Evolutionary conservation across 2,888 invertebrate species (phyloP).

Genomic region (Dasysyrphus tricinctus): DNA sequence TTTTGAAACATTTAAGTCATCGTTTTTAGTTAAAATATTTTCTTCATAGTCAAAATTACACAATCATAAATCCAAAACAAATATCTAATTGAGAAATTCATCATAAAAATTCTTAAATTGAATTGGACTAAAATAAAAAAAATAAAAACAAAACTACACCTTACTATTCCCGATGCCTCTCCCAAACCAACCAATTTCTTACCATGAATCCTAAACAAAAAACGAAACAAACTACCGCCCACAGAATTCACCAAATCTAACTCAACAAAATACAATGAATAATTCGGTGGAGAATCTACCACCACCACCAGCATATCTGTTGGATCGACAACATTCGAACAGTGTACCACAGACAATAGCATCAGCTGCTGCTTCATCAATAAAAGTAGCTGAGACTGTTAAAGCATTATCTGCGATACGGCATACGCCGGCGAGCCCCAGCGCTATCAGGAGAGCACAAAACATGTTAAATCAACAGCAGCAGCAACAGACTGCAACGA

Average conservation of each 20-base stretch:
- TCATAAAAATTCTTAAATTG: slow-evolving; percentile 17
- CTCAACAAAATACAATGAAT: slow-evolving; percentile 79
- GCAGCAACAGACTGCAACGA: slow-evolving; percentile 76
- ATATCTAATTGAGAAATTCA: slow-evolving; percentile 13
- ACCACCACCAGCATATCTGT: slow-evolving; percentile 83
- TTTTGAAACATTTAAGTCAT: not conserved
- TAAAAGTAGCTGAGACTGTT: slow-evolving; percentile 93
- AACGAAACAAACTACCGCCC: slow-evolving; percentile 21
- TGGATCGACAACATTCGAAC: slow-evolving; percentile 78
- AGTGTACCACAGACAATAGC: slow-evolving; percentile 77
- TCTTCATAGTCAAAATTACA: not conserved
- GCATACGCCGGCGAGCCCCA: slow-evolving; percentile 94
- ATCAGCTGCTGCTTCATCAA: slow-evolving; percentile 80
- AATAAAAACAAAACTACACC: slow-evolving; percentile 40
- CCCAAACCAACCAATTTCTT: slow-evolving; percentile 24
- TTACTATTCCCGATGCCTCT: slow-evolving; percentile 22
- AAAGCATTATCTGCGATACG: slow-evolving; percentile 93
- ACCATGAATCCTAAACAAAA: not conserved
- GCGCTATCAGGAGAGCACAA: slow-evolving; percentile 86
- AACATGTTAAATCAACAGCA: slow-evolving; percentile 76
- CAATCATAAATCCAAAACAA: slow-evolving; percentile 24
- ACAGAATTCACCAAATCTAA: slow-evolving; percentile 76
- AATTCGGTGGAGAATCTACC: slow-evolving; percentile 82
- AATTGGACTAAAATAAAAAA: slow-evolving; percentile 19
- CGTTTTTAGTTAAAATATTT: not conserved